These are phyloP conservation scores for Pachypanchax playfairii DNA, from an alignment of 2,113 vertebrate species.

Conservation along the genomic window DNA sequence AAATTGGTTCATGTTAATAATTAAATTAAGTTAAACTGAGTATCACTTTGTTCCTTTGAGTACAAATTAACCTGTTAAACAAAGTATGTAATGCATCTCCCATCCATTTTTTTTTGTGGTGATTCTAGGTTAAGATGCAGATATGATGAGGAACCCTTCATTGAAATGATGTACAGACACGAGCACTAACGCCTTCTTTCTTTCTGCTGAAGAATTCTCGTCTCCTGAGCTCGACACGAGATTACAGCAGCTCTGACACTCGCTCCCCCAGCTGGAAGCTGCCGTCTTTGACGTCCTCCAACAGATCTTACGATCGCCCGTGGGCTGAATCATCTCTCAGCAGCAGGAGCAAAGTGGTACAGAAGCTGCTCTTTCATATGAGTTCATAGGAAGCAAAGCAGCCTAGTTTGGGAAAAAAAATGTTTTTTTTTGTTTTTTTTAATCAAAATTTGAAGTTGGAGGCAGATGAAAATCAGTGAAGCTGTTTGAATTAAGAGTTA, in stretches of 20 bases:
- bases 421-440: too few species aligned
- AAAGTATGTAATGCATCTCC: too few species aligned
- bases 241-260: conserved; percentile 80
- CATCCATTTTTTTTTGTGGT: too few species aligned
- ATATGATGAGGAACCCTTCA: background rate
- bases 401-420: conserved; percentile 1
- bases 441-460: background rate
- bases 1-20: too few species aligned
- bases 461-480: background rate
- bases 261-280: conserved; percentile 82
- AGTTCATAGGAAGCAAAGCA: conserved; percentile 6
- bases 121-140: background rate
- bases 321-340: conserved; percentile 79
- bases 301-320: conserved; percentile 79
- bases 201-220: conserved; percentile 75
- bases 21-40: too few species aligned
- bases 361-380: conserved; percentile 5
- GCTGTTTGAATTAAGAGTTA: background rate
- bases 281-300: conserved; percentile 70
- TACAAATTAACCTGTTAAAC: too few species aligned
- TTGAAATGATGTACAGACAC: too few species aligned
- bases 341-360: conserved; percentile 85
- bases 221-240: conserved; percentile 79
- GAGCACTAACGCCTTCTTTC: background rate
- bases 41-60: background rate